Conservation (phyloP, 2,888 invertebrate genomes). For the Drosophila mayaguana region DNA sequence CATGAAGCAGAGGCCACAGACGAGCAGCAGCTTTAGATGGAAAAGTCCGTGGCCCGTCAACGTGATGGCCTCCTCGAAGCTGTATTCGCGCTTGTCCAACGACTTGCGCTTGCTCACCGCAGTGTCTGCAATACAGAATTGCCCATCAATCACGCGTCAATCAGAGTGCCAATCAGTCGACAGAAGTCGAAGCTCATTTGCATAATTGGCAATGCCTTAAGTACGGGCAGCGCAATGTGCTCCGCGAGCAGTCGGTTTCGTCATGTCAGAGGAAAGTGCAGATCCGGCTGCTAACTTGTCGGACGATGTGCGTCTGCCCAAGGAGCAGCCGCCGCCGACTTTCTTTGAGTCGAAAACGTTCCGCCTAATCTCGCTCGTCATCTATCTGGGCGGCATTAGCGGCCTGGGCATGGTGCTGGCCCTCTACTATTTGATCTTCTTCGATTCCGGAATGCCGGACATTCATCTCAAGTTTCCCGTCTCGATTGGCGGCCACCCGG, state of each 20-base stretch:
- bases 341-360: conserved; percentile 81
- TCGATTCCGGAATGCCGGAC: conserved; percentile 84
- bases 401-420: conserved; percentile 82
- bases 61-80: conserved; percentile 82
- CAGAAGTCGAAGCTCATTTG: conserved; percentile 36
- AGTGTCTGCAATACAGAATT: conserved; percentile 8
- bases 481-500: conserved; percentile 78
- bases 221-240: conserved; percentile 3
- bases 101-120: conserved; percentile 32
- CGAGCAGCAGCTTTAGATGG: conserved; percentile 87
- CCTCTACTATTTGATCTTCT: conserved; percentile 82
- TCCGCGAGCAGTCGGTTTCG: conserved; percentile 11
- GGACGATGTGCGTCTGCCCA: conserved; percentile 61
- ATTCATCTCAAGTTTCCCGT: conserved; percentile 82
- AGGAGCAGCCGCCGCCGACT: conserved; percentile 53
- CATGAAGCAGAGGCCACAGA: conserved; percentile 88
- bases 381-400: conserved; percentile 83
- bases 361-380: conserved; percentile 76
- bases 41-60: conserved; percentile 87
- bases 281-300: background rate
- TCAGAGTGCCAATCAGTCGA: conserved; percentile 7
- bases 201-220: conserved; percentile 57
- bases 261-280: conserved; percentile 2
- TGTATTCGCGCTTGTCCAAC: conserved; percentile 54
- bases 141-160: background rate